These are phyloP conservation scores for Amphimedon queenslandica DNA, from an alignment of 37 sponge, comb jelly and placozoan genomes.

Conservation along the genomic window DNA sequence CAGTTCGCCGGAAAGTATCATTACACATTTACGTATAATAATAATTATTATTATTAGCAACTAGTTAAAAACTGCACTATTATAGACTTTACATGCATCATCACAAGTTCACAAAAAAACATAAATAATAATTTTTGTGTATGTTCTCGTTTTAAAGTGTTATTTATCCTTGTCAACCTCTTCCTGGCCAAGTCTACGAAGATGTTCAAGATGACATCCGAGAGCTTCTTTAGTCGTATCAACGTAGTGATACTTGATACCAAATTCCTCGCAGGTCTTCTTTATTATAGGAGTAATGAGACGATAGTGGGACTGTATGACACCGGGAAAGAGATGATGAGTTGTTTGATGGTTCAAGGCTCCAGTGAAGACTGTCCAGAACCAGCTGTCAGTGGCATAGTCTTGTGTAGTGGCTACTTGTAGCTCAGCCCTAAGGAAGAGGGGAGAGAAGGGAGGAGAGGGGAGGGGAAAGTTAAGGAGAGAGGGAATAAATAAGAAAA, in stretches of 20 bases:
- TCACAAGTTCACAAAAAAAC: no score
- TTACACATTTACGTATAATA: no score
- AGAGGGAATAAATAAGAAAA: no score
- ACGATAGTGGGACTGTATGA: constrained; percentile 83
- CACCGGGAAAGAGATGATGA: constrained; percentile 87
- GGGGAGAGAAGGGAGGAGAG: no score
- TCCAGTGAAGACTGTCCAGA: constrained; percentile 83
- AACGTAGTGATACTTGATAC: constrained; percentile 79
- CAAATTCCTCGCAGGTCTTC: constrained; percentile 84
- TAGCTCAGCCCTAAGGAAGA: constrained; percentile 90
- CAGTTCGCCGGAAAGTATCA: no score
- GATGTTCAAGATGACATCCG: constrained; percentile 78
- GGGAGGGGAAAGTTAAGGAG: no score
- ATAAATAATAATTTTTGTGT: no score
- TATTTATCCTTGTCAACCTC: not conserved
- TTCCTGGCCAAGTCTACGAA: constrained; percentile 68
- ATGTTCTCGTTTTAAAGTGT: not conserved
- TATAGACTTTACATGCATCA: no score
- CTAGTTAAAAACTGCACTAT: no score
- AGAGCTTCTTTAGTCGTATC: constrained; percentile 80
- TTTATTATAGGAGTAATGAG: constrained; percentile 82
- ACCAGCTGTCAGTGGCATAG: constrained; percentile 90
- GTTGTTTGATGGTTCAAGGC: constrained; percentile 92
- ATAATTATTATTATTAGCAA: no score
- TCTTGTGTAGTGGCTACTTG: constrained; percentile 86